Evolutionary conservation across 2,113 vertebrate species (phyloP), one percentile per base, ranked within the genome.

Genomic region (Amazona guildingii): DNA sequence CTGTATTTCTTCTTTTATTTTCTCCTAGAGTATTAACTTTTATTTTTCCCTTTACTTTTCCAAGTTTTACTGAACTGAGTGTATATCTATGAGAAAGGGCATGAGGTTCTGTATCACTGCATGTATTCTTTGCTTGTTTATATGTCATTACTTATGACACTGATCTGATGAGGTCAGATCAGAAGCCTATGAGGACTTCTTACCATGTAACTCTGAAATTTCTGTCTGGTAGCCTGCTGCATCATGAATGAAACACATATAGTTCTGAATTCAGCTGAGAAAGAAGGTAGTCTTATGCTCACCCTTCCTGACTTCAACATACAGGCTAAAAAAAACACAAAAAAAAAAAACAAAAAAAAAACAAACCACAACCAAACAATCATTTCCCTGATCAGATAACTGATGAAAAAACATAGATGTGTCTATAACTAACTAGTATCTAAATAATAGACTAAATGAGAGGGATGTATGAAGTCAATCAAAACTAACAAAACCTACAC

Each of bases 61-160:
- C 35, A 46, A 39, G 37, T 69, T 83, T 55, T 33, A 63, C 37
- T 87, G 16, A 10, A 67, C 15, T 51, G 48, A 79, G 4, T 1
- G 5, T 52, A 31, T 33, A 66, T 6, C 19, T 86, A 6, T 63
- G 28, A n/a, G 21, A 74, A 62, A 69, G 15, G 3, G 2, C 27
- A 16, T 28, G 24, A 55, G 33, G 13, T 63, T 39, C 35, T 67
- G 20, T 33, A 35, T 35, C 33, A 51, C 14, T 28, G 35, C 9
- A 31, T 0, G 0, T 33, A 28, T 17, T 0, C 7, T 46, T 68
- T 33, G 44, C 10, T 31, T 68, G 3, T 51, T 74, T 83, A 15
- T 52, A 33, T 74, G 74, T 55, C 35, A 57, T 51, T 44, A 39
- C 7, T 74, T 24, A 68, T 91, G 41, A 17, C 49, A 77, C 21